phyloP scores from a whole-genome alignment of 2,797 vertebrate genomes.

The Triplophysa yarkandensis region DNA sequence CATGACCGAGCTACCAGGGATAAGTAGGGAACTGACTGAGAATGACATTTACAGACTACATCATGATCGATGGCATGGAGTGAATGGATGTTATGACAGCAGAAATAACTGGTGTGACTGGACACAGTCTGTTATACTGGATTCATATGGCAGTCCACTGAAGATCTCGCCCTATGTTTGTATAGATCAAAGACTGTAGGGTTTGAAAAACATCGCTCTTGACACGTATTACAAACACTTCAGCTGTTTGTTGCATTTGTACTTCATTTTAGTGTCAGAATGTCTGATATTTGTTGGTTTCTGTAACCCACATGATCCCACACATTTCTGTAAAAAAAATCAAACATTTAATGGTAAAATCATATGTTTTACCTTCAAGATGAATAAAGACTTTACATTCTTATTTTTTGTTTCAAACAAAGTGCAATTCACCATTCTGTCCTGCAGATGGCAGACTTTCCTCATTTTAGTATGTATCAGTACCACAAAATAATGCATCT shows the following conservation, averaged over 20 bases:
- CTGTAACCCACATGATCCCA: background rate
- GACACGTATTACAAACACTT: background rate
- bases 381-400: background rate
- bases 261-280: too few relatives aligned
- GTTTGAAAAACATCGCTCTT: too few relatives aligned
- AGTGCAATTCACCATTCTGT: background rate
- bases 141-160: slow-evolving; percentile 86
- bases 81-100: slow-evolving; percentile 93
- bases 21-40: slow-evolving; percentile 79
- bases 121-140: slow-evolving; percentile 93
- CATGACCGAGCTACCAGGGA: slow-evolving; percentile 81
- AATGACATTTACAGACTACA: slow-evolving; percentile 85
- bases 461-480: background rate
- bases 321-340: background rate
- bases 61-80: slow-evolving; percentile 85
- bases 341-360: too few relatives aligned
- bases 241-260: background rate
- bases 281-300: background rate
- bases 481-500: background rate
- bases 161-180: slow-evolving; percentile 95
- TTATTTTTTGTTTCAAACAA: background rate
- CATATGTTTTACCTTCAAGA: too few relatives aligned
- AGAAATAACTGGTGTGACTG: slow-evolving; percentile 94
- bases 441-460: background rate
- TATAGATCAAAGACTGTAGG: slow-evolving; percentile 78